Evolutionary conservation across 2,888 invertebrate species (phyloP), one percentile per base, ranked within the genome.

Genomic region (Lithophane socia): DNA sequence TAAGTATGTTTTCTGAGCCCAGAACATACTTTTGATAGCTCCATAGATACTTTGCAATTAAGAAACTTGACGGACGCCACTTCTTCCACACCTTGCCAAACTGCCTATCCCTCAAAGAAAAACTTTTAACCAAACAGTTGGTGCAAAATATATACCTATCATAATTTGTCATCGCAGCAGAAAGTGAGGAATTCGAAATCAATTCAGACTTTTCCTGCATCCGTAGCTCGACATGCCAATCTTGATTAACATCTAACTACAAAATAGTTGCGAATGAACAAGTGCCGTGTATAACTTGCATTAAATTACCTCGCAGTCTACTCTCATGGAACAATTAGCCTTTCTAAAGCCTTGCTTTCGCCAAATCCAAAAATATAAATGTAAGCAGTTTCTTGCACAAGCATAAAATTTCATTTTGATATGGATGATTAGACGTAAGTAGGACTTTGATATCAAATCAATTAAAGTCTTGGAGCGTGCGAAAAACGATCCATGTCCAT

Each of bases 271-370:
- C 87, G 87, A 92, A 91, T 85, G 89, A 87, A 88, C 74, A 86
- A 87, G 87, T 92, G 88, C 89, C 93, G 92, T 93, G 92, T 89
- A 87, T 87, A 93, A 90, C 80, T 87, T 89, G 87, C 92, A 92
- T 92, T 91, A 91, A 86, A 88, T 87, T 85, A 86, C 80, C 87
- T 86, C 83, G 88, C 87, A 90, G 89, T 88, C 88, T 88, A 90
- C 86, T 90, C 91, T 91, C 90, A 90, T 91, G 86, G 90, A 91
- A 91, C 92, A 92, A 92, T 93, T 92, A 92, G 91, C 91, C 92
- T 92, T 92, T 93, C 92, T 91, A 91, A 85, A 91, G 88, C 89
- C 88, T 91, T 89, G 91, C 92, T 93, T 93, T 93, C 93, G 88
- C 93, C 90, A 85, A 92, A 92, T 88, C 87, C 87, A 88, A 89